A percentile compares a stretch with the other conserved stretches of the same genome.
Conservation (phyloP, 2,113 vertebrate species). For the Ursus arctos region DNA sequence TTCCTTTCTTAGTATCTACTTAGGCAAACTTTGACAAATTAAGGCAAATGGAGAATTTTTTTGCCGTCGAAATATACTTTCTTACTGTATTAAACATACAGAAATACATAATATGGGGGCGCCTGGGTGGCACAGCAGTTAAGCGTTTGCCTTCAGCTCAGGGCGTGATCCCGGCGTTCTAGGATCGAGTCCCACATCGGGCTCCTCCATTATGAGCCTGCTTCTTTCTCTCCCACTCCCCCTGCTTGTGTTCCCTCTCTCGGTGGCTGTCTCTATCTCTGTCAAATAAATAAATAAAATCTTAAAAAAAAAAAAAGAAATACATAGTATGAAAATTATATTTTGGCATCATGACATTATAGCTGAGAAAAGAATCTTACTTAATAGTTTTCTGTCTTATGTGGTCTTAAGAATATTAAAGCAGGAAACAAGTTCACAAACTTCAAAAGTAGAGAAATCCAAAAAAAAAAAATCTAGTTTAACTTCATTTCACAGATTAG, state of each 20-base stretch:
- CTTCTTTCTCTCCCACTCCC: too few species aligned
- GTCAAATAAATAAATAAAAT: too few species aligned
- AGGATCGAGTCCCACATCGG: too few species aligned
- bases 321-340: not conserved
- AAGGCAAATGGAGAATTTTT: constrained; percentile 10
- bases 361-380: constrained; percentile 42
- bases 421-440: constrained; percentile 18
- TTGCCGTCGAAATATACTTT: not conserved
- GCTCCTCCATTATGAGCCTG: too few species aligned
- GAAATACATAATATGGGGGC: too few species aligned
- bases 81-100: not conserved
- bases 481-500: not conserved
- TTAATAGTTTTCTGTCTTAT: constrained; percentile 31
- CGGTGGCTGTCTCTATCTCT: too few species aligned
- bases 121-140: too few species aligned
- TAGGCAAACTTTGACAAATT: constrained; percentile 25
- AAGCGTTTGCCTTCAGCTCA: too few species aligned
- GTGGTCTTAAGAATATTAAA: constrained; percentile 19
- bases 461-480: not conserved
- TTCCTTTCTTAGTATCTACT: constrained; percentile 42
- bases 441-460: not conserved
- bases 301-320: not conserved
- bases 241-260: too few species aligned
- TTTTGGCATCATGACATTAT: not conserved
- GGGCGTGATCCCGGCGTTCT: too few species aligned